Base-by-base conservation (phyloP, 2,113 vertebrate species). In the Neolamprologus caudopunctatus region DNA sequence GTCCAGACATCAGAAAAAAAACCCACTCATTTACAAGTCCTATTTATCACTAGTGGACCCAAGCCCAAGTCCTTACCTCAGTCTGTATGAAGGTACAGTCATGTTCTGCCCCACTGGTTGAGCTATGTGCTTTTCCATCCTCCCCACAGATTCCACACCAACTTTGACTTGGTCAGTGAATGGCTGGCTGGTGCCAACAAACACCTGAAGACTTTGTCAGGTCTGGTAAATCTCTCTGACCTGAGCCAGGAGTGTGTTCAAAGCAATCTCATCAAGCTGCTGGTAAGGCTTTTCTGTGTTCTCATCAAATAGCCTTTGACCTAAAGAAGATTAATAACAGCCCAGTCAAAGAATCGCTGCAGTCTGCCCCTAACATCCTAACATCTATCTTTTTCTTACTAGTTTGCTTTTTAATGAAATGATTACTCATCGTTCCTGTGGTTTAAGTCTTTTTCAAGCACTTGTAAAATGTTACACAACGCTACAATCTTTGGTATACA, bases 141-240 rank as follows among this genome's bases (percentile, higher is more conserved):
- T 91, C 83, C 93, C 84, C 63, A 54, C 94, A 99, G 99, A 94
- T 98, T 98, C 88, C 97, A 96, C 86, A 88, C 87, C 63, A 96
- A 96, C 87, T 97, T 96, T 0, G 92, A 93, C 45, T 95, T 95
- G 8, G 86, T 99, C 80, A 95, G 88, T 33, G 93, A 95, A 24
- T 98, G 98, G 98, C 89, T 99, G 94, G 90, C 91, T 17, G 92
- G 91, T 53, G 96, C 97, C 92, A 95, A 95, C 71, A 94, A 96
- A 88, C 97, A 93, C 12, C 89, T 98, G 94, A 96, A 96, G 82
- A 93, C 93, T 45, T 97, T 97, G 97, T 97, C 96, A 17, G 95
- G 94, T 45, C 96, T 96, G 28, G 96, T 96, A 10, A 93, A 96
- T 66, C 92, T 92, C 2, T 95, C 94, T 16, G 95, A 96, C 21